Conservation (phyloP, 1,140 invertebrate genomes). For the Tetramorium alpestre region DNA sequence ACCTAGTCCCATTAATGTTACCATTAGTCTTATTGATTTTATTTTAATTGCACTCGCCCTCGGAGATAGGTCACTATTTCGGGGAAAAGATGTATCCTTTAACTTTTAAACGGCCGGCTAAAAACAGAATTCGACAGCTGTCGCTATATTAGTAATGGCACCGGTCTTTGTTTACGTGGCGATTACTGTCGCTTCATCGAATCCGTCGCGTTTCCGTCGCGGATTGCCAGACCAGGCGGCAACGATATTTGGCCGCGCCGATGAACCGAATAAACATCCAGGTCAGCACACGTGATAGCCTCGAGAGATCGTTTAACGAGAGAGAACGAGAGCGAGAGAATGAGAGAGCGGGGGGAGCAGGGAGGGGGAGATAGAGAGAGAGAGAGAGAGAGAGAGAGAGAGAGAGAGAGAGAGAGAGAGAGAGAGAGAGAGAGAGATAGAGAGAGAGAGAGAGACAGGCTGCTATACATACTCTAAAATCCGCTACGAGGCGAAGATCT, state of each 20-base stretch:
- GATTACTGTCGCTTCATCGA: slow-evolving; percentile 42
- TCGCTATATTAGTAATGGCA: neutral
- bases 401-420: neutral
- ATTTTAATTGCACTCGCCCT: neutral
- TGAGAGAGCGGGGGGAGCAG: neutral
- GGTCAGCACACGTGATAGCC: slow-evolving; percentile 72
- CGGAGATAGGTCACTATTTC: neutral
- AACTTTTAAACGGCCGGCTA: slow-evolving; percentile 15
- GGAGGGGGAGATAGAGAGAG: neutral
- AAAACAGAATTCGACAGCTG: slow-evolving; percentile 7
- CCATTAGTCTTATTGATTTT: neutral
- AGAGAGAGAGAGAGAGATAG: neutral
- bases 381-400: neutral
- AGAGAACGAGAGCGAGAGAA: neutral
- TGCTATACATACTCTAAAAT: slow-evolving; percentile 69
- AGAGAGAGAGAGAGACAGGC: neutral
- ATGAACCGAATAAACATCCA: slow-evolving; percentile 74
- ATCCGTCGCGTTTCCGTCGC: slow-evolving; percentile 16
- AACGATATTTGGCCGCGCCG: slow-evolving; percentile 64
- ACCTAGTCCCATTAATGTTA: neutral
- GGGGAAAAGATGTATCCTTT: neutral
- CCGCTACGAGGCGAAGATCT: slow-evolving; percentile 62
- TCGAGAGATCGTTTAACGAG: slow-evolving; percentile 68
- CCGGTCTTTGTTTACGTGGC: slow-evolving; percentile 34
- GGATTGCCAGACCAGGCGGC: slow-evolving; percentile 14